These are phyloP conservation scores for Merops nubicus DNA, from an alignment of 2,113 vertebrate genomes.

Conservation along the genomic window DNA sequence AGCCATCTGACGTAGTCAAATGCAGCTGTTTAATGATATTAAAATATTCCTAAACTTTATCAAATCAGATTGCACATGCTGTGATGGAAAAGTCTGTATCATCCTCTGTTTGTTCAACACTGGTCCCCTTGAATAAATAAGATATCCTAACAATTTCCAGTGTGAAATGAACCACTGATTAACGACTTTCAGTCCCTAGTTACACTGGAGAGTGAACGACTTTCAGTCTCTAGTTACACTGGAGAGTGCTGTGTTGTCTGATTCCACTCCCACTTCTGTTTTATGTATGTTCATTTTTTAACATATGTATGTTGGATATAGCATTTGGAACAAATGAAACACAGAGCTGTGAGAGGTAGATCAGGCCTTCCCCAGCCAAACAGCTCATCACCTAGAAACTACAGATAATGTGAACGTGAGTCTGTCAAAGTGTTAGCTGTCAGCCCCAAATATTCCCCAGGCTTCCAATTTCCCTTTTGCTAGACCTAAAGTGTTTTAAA, in stretches of 20 bases:
- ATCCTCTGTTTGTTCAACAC: conserved; percentile 3
- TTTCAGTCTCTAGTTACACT: neutral
- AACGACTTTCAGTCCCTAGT: neutral
- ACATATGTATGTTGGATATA: neutral
- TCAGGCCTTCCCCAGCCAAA: neutral
- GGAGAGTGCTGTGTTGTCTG: neutral
- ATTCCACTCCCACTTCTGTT: neutral
- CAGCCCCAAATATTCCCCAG: neutral
- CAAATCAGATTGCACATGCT: neutral
- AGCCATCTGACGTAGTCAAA: neutral
- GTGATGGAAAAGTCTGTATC: neutral
- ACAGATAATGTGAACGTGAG: rapidly evolving
- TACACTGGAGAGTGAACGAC: neutral
- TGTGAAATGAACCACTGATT: neutral
- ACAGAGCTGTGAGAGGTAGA: neutral
- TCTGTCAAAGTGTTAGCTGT: neutral
- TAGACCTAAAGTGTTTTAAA: neutral
- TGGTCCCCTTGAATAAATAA: neutral
- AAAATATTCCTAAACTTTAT: neutral
- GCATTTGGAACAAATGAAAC: neutral
- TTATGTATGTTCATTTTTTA: neutral
- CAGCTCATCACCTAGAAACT: neutral
- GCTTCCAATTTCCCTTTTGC: neutral
- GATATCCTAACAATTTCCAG: neutral
- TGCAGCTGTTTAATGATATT: neutral